Evolutionary conservation across 2,888 invertebrate genomes (phyloP).

Genomic region (Capitulum mitella): DNA sequence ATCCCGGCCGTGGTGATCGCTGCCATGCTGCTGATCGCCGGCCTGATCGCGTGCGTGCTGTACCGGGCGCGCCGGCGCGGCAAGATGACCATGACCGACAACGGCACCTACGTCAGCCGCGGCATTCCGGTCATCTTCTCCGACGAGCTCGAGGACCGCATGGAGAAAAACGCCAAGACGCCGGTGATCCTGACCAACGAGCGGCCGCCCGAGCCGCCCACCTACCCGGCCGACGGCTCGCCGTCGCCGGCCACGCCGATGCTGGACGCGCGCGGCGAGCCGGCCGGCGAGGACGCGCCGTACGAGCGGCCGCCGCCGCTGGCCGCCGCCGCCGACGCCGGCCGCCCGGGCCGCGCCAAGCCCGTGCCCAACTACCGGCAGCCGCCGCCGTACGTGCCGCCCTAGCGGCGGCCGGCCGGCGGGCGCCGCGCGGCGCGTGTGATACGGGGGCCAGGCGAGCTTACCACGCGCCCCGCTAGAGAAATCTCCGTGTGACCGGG

Average conservation of each 20-base stretch:
- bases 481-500: background rate
- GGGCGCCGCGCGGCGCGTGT: background rate
- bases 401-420: constrained; percentile 54
- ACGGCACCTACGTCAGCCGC: constrained; percentile 52
- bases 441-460: background rate
- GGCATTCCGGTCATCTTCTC: constrained; percentile 87
- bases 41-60: constrained; percentile 77
- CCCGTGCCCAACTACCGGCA: constrained; percentile 86
- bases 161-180: constrained; percentile 53
- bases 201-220: constrained; percentile 79
- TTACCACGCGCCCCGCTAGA: background rate
- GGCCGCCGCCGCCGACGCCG: constrained; percentile 63
- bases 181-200: constrained; percentile 92
- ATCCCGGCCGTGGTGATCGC: constrained; percentile 76
- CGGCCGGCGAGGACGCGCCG: constrained; percentile 47
- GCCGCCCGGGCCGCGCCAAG: constrained; percentile 60
- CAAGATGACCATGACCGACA: constrained; percentile 69
- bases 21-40: constrained; percentile 76
- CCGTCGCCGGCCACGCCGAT: constrained; percentile 33
- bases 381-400: constrained; percentile 95
- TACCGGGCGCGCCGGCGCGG: constrained; percentile 59
- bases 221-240: constrained; percentile 32
- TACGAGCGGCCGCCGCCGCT: constrained; percentile 80
- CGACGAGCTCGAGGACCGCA: constrained; percentile 79
- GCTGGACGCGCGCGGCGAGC: constrained; percentile 29